Evolutionary conservation across 2,888 invertebrate species (phyloP), one percentile per base, ranked within the genome.

Genomic region (Penaeus monodon): DNA sequence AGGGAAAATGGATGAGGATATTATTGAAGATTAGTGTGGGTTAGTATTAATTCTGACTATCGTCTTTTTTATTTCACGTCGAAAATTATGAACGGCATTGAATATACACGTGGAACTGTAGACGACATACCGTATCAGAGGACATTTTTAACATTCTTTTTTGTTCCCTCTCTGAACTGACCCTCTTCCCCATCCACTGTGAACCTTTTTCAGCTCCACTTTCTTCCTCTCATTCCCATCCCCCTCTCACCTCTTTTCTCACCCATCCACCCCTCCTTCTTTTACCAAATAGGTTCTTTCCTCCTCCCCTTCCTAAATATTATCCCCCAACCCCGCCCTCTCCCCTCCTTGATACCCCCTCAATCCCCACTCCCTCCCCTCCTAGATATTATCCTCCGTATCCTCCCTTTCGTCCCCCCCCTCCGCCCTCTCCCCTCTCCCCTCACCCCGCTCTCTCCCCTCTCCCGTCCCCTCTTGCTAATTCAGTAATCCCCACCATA

Each of bases 171-270:
- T 49, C 81, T 27, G 3, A 20, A 4, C 17, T 20, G 17, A 17
- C 17, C 57, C 81, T 68, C 12, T 68, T 49, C 27, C 81, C 27
- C 44, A 76, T 76, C 27, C 76, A 22, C 44, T 68, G 29, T 68
- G 24, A 66, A 44, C 81, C 44, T 57, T 44, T 22, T 70, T 57
- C 70, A 20, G 49, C n/a, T 38, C 33, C 70, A 68, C 68, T n/a
- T 66, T 81, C 81, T 68, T 27, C 49, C 68, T 68, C 68, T 81
- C 44, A 66, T 66, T 38, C 81, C 3, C 17, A 17, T 57, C 17
- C 68, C 66, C 49, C 65, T 80, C 49, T 79, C 79, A 63, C 57
- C 57, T 57, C 57, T 57, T 22, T 29, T 29, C 73, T 73, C 73
- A 73, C 73, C 29, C 38, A 38, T 73, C 29, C 22, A 8, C 4